A percentile compares a stretch with the other conserved stretches of the same genome.
Conservation (phyloP, 2,888 invertebrate species). For the Tiliacea aurago region DNA sequence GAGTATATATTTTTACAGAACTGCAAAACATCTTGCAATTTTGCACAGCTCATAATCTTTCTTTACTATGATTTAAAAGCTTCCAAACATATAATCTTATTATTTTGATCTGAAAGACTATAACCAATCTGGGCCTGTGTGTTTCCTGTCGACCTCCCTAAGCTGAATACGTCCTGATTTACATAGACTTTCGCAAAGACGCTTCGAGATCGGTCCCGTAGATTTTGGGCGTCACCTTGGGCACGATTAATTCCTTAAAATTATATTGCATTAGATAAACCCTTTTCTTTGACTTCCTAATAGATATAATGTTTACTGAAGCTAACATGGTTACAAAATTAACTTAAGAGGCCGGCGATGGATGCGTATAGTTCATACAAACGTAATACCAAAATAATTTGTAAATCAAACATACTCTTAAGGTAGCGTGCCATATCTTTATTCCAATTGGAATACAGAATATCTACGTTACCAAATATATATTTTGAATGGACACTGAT, state of each 20-base stretch:
- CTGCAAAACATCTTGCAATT: conserved; percentile 18
- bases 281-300: background rate
- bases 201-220: conserved; percentile 30
- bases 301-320: background rate
- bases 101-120: conserved; percentile 11
- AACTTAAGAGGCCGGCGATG: no score
- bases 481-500: no score
- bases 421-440: no score
- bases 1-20: conserved; percentile 33
- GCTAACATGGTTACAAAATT: background rate
- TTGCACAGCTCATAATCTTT: background rate
- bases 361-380: no score
- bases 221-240: conserved; percentile 11
- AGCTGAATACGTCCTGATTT: conserved; percentile 24
- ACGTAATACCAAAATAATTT: no score
- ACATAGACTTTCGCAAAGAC: background rate
- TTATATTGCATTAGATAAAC: background rate
- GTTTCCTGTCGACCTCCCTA: background rate
- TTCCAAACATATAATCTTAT: conserved; percentile 2
- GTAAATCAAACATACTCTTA: no score
- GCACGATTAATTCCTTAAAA: conserved; percentile 5
- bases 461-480: no score
- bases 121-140: background rate
- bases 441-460: no score
- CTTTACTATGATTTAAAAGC: background rate